phyloP scores from a whole-genome alignment of 2,113 vertebrate genomes.

The Nerophis ophidion region DNA sequence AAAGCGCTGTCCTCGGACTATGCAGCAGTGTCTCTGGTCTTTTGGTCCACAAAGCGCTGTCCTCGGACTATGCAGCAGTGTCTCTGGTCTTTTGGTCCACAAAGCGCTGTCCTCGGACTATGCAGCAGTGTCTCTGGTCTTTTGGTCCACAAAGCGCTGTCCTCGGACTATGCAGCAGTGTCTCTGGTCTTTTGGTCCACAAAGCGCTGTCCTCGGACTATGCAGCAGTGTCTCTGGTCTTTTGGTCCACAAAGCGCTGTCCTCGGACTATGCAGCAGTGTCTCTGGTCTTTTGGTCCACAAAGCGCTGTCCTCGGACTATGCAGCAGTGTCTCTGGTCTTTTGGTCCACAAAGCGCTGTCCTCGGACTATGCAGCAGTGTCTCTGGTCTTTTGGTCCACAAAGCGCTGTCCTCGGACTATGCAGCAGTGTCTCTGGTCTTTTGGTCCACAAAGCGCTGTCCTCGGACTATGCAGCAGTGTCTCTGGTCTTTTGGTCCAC shows the following conservation, averaged over 20 bases:
- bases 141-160: slow-evolving; percentile 54
- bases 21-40: too few species aligned
- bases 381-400: slow-evolving; percentile 59
- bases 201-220: slow-evolving; percentile 51
- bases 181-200: slow-evolving; percentile 59
- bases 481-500: slow-evolving; percentile 59
- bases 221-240: too few species aligned
- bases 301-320: slow-evolving; percentile 51
- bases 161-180: too few species aligned
- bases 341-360: slow-evolving; percentile 54
- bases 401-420: slow-evolving; percentile 51
- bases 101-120: slow-evolving; percentile 51
- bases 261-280: too few species aligned
- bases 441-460: slow-evolving; percentile 54
- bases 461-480: too few species aligned
- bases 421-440: too few species aligned
- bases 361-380: too few species aligned
- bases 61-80: too few species aligned
- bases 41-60: slow-evolving; percentile 54
- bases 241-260: slow-evolving; percentile 54
- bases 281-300: slow-evolving; percentile 59
- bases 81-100: slow-evolving; percentile 59
- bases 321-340: too few species aligned
- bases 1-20: slow-evolving; percentile 51
- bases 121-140: too few species aligned